Conservation (phyloP, 2,888 invertebrate species). For the Heteromyza rotundicornis region DNA sequence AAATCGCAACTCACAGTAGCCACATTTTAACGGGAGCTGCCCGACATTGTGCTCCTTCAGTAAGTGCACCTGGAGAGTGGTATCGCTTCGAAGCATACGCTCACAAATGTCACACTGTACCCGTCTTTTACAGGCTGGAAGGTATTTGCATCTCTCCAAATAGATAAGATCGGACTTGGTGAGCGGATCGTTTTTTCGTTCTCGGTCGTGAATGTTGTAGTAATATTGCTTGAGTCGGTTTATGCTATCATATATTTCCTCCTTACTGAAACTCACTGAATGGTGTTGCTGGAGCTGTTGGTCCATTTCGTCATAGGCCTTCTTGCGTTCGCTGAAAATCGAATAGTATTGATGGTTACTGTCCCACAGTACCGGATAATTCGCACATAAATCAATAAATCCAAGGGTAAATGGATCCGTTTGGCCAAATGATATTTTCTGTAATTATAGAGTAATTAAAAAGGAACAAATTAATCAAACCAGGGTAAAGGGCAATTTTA, state of each 20-base stretch:
- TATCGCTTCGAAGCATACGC: conserved; percentile 14
- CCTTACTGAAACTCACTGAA: conserved; percentile 9
- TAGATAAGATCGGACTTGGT: conserved; percentile 10
- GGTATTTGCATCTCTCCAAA: conserved; percentile 17
- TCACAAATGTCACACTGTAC: conserved; percentile 20
- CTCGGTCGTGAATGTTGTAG: conserved; percentile 7
- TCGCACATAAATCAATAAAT: conserved; percentile 17
- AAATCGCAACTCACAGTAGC: conserved; percentile 21
- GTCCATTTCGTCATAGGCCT: conserved; percentile 14
- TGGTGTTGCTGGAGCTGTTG: conserved; percentile 3
- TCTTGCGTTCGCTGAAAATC: conserved; percentile 3
- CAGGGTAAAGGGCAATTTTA: too few species aligned
- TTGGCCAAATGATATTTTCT: conserved; percentile 16
- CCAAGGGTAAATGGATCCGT: conserved; percentile 9
- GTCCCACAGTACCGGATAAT: conserved; percentile 19
- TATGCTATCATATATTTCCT: conserved; percentile 17
- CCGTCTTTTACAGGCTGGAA: conserved; percentile 6
- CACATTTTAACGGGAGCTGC: conserved; percentile 16
- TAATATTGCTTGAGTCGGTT: conserved; percentile 15
- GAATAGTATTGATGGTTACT: conserved; percentile 17
- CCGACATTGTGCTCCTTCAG: conserved; percentile 20
- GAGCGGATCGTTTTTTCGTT: conserved; percentile 2
- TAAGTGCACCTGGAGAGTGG: conserved; percentile 15
- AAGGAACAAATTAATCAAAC: too few species aligned
- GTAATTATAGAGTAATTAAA: too few species aligned